Evolutionary conservation across 2,797 vertebrate genomes (phyloP), one percentile per base, ranked within the genome.

Genomic region (Luscinia megarhynchos): DNA sequence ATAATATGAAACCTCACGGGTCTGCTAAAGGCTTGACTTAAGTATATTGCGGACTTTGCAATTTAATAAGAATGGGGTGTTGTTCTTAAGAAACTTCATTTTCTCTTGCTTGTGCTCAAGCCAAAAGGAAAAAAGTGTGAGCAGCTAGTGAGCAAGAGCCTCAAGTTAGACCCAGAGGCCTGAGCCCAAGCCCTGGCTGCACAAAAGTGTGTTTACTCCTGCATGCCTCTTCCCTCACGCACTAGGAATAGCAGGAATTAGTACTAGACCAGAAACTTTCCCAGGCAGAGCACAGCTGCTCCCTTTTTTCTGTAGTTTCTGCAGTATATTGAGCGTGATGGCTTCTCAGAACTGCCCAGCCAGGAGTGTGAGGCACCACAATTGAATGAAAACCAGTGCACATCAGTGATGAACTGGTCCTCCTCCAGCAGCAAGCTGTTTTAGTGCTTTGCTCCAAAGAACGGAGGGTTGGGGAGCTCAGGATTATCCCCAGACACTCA

Each of bases 1-100:
- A 96, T 96, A 96, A 96, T 96, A 90, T 40, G 94, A 96, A 96
- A 95, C 95, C 96, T 96, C 95, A 95, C 34, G 79, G 93, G 92
- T 91, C 95, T 95, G 95, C 94, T 96, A 73, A 96, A 96, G 94
- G 90, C 93, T 90, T 76, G 94, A 95, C 93, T 95, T 91, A 86
- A 94, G 95, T 93, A 57, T 94, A 86, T 22, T 81, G 91, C 24
- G 66, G 93, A 62, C 79, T 93, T 55, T 34, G 93, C 91, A 86
- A 74, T 92, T 93, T 90, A 91, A 53, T 79, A 93, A 84, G 90
- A 92, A 81, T 3, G 7, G 70, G 63, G 78, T 4, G 11, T 89
- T 85, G 73, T 66, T 91, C 73, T 84, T 67, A 66, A 78, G 73
- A 81, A 96, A 76, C 73, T 88, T 92, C 32, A 54, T 82, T 96